Conservation (phyloP, 2,113 vertebrate genomes). For the Pelmatolapia mariae region DNA sequence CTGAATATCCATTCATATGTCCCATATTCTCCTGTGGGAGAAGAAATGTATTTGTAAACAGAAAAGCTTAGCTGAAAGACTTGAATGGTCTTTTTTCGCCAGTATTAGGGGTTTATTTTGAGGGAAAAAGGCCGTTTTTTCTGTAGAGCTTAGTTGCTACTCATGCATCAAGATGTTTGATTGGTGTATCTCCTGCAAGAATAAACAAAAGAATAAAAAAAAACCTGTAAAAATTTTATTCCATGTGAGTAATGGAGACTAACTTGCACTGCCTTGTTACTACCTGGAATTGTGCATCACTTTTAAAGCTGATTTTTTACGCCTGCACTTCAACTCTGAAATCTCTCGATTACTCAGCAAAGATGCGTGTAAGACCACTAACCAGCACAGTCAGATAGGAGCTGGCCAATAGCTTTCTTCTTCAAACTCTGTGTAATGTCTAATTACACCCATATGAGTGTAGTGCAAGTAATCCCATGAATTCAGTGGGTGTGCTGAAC, state of each 20-base stretch:
- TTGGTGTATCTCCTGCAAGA: background rate
- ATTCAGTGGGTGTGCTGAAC: background rate
- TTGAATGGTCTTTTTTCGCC: background rate
- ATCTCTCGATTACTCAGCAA: background rate
- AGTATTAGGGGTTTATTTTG: conserved; percentile 1
- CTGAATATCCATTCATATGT: conserved; percentile 26
- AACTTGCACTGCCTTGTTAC: background rate
- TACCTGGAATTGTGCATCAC: background rate
- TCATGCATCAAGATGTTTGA: background rate
- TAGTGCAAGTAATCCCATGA: background rate
- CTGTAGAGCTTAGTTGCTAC: background rate
- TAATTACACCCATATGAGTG: background rate
- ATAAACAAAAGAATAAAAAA: background rate
- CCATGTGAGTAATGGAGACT: background rate
- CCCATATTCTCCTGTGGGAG: conserved; percentile 8
- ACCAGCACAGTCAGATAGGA: background rate
- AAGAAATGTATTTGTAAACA: background rate
- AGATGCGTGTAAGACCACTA: background rate
- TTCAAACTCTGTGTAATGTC: background rate
- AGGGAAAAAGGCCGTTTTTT: accelerated
- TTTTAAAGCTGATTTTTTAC: background rate
- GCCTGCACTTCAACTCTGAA: background rate
- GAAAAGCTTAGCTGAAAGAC: background rate
- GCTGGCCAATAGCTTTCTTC: background rate
- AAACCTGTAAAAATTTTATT: background rate